These are phyloP conservation scores for Agrypnus murinus DNA, from an alignment of 2,888 invertebrate species.

Conservation along the genomic window DNA sequence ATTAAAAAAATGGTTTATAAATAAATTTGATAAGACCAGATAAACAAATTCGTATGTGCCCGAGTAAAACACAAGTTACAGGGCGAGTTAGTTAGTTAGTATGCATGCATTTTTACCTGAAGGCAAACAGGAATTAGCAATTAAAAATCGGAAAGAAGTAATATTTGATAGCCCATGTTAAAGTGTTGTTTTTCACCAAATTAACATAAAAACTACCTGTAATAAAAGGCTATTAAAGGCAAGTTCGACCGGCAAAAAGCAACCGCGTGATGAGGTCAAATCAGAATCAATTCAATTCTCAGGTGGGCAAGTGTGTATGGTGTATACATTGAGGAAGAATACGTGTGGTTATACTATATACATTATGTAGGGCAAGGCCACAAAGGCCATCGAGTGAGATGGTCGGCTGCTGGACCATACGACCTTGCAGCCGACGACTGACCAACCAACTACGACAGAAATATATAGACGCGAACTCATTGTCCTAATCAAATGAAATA, in stretches of 20 bases:
- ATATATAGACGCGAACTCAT: constrained; percentile 34
- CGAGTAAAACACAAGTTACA: too few relatives aligned
- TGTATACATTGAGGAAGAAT: constrained; percentile 39
- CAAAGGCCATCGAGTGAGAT: constrained; percentile 46
- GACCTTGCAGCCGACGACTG: constrained; percentile 41
- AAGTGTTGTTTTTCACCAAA: too few relatives aligned
- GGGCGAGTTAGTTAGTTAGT: not conserved
- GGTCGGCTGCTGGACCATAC: constrained; percentile 39
- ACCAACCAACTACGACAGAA: too few relatives aligned
- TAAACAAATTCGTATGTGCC: too few relatives aligned
- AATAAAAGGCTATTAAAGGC: constrained; percentile 11
- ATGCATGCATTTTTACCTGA: not conserved
- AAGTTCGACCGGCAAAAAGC: constrained; percentile 23
- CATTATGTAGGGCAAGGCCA: constrained; percentile 49
- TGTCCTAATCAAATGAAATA: constrained; percentile 29
- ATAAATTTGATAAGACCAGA: too few relatives aligned
- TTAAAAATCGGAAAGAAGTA: too few relatives aligned
- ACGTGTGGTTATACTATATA: constrained; percentile 12
- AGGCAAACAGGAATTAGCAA: too few relatives aligned
- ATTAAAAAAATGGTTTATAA: too few relatives aligned
- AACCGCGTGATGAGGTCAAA: constrained; percentile 13
- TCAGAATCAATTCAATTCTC: not conserved
- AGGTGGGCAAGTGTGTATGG: too few relatives aligned
- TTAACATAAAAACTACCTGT: too few relatives aligned
- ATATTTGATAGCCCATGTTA: too few relatives aligned